Evolutionary conservation across 92 coral and sea anemone species (phyloP), one percentile per base, ranked within the genome.

Genomic region (Phymanthus crucifer): DNA sequence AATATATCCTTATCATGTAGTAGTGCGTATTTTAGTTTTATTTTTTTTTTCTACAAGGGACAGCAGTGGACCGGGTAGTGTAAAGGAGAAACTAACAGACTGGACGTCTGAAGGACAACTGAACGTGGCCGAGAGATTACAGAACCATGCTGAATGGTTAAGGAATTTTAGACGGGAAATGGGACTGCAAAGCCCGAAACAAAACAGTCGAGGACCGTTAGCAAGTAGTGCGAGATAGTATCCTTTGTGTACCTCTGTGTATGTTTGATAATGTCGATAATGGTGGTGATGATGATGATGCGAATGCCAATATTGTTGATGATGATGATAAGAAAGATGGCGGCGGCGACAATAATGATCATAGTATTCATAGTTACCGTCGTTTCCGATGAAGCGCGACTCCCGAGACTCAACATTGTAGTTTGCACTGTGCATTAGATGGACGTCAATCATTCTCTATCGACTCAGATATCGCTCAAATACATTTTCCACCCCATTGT

Each of bases 111-210:
- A 90, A 67, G 91, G 94, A 18, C 92, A 94, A 21, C 83, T 90
- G 23, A 90, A 89, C 79, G 89, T 88, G 68, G 94, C 93, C 70
- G 96, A 95, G 79, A 89, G 94, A 87, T 78, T 94, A 43, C 93
- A 85, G 45, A 89, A 94, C 40, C 99, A 95, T 66, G 89, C 94
- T 11, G 92, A 95, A 67, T 95, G 99, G 99, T 85, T 95, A 23
- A 86, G 83, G n/a, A 95, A 95, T 81, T 95, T 95, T 82, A 90
- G 98, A 36, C 93, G 92, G 43, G 93, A 86, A 48, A 80, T 92
- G 46, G 91, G 97, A 3, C 87, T 92, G 43, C 83, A 80, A 6
- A 81, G 69, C 38, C 73, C 84, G n/a, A 72, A 37, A 43, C 81
- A 77, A 38, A 61, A 40, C 16, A n/a, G 24, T 40, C 12, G 81